Conservation (phyloP, 64 coral and sea anemone genomes). For the Dendrophyllia cribrosa region DNA sequence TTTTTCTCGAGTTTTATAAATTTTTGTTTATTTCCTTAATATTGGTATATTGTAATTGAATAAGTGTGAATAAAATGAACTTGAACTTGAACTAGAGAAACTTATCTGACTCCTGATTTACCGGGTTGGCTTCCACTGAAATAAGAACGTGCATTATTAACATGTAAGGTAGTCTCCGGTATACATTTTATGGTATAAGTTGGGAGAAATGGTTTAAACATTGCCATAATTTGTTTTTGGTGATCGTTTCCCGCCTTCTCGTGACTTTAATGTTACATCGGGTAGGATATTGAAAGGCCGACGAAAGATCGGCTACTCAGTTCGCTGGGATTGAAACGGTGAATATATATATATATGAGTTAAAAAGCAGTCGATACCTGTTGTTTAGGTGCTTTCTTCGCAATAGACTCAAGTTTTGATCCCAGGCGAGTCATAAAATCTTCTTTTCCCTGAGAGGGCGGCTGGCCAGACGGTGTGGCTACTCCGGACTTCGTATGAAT, state of each 20-base stretch:
- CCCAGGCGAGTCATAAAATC: not conserved
- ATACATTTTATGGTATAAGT: constrained; percentile 8
- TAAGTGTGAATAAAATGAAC: no score
- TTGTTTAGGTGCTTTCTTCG: not conserved
- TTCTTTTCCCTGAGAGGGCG: not conserved
- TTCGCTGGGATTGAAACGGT: constrained; percentile 2
- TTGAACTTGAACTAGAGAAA: not conserved
- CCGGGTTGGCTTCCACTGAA: no score
- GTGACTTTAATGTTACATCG: not conserved
- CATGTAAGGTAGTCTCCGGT: constrained; percentile 1
- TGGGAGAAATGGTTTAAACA: constrained; percentile 1
- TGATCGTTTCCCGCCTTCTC: not conserved
- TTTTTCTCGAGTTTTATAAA: no score
- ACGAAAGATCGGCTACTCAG: not conserved
- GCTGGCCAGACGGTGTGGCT: not conserved
- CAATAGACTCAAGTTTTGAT: not conserved
- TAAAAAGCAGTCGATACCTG: not conserved
- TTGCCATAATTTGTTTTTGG: not conserved
- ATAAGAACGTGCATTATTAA: not conserved
- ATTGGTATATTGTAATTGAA: no score
- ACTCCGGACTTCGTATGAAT: not conserved
- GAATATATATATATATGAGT: not conserved
- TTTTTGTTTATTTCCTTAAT: no score
- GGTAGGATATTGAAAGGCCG: not conserved
- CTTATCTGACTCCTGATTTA: not conserved